phyloP scores from a whole-genome alignment of 2,888 invertebrate species.

The Villa cingulata region DNA sequence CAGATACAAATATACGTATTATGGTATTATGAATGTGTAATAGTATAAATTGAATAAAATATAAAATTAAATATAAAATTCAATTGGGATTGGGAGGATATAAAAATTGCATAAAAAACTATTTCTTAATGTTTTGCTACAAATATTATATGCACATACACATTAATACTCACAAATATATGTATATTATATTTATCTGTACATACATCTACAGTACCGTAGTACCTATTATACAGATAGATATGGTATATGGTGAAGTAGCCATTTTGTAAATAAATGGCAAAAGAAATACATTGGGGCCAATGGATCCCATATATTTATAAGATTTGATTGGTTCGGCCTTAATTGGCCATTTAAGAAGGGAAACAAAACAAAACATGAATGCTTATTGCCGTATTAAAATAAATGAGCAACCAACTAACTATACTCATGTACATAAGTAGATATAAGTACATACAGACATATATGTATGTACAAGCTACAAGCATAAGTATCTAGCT shows the following conservation, averaged over 20 bases:
- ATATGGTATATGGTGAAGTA: neutral
- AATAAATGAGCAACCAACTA: conserved; percentile 5
- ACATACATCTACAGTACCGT: neutral
- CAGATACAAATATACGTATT: no score
- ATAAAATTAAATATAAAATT: no score
- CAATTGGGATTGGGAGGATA: neutral
- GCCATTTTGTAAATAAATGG: conserved; percentile 5
- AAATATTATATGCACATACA: no score
- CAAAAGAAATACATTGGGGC: neutral
- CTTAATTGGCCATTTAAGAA: conserved; percentile 8
- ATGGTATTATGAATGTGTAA: no score
- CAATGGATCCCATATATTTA: neutral
- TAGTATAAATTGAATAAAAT: no score
- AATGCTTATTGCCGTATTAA: neutral
- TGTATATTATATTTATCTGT: neutral
- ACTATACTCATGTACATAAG: neutral
- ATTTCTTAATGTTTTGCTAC: no score
- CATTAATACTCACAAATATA: neutral
- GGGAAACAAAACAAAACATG: neutral
- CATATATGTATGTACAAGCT: no score
- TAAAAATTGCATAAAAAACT: neutral
- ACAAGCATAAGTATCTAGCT: no score
- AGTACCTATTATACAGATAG: conserved; percentile 4
- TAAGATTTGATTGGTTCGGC: conserved; percentile 4
- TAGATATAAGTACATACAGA: no score